Base-by-base conservation (phyloP, 2,113 vertebrate genomes). In the Pygoscelis antarcticus region DNA sequence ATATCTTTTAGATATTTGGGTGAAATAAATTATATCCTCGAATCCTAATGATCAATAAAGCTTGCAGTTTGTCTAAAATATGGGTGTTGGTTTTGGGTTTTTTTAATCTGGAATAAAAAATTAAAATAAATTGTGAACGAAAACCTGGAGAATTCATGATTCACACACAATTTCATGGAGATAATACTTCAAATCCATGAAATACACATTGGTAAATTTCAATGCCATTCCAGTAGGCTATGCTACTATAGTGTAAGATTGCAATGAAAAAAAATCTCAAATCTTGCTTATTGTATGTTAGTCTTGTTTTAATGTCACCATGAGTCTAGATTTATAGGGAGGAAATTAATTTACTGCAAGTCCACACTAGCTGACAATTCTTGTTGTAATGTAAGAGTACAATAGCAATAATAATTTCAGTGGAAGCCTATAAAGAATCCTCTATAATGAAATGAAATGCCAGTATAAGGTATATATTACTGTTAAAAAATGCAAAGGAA, bases 331-430 rank as follows among this genome's bases (percentile, higher is more conserved):
- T 78, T 93, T 90, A 60, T 15, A 36, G 11, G 44, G 20, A 95
- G 81, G 78, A 92, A 97, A 94, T 83, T 62, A 95, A 87, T 93
- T 82, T 57, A 46, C 52, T 86, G n/a, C 49, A 38, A 61, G 38
- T 54, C 57, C 23, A 86, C 16, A 44, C 10, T 80, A 12, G 3
- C 54, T 72, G 76, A 80, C 25, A 88, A 55, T 58, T 70, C 25
- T 68, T 19, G 20, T 64, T 93, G 22, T 66, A 75, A 27, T 23
- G 10, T 64, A 70, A 47, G 81, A 58, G 30, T 81, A 87, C 25
- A 94, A 87, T 42, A 82, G 23, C 19, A 82, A 60, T 76, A 95
- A 83, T 32, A 46, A 81, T 65, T 91, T 95, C 47, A 76, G 34
- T 47, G 46, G 25, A 82, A 65, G 17, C 10, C 36, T 79, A 9